Percentiles rank a stretch among this genome's conserved stretches.
Evolutionary conservation across 2,797 vertebrate genomes (phyloP).

Genomic region (Manis pentadactyla): DNA sequence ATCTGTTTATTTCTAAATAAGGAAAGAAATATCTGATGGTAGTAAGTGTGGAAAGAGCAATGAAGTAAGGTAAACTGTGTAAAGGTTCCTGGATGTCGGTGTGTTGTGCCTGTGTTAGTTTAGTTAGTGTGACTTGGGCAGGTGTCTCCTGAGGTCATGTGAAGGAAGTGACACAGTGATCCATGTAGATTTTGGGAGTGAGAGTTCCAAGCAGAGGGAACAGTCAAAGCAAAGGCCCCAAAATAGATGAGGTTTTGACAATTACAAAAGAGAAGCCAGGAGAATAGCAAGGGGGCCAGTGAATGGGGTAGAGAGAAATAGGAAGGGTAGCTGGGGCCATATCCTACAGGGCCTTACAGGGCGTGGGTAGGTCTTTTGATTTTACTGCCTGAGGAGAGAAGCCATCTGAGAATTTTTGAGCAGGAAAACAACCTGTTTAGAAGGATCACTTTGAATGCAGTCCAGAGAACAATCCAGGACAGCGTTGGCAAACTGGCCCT

Average conservation of each 20-base stretch:
- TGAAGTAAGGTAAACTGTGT: rapidly evolving
- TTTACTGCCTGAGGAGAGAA: neutral
- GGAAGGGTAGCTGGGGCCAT: neutral
- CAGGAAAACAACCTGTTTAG: neutral
- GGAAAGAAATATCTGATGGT: neutral
- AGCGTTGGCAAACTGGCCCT: rapidly evolving
- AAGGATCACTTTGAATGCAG: neutral
- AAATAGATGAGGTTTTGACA: neutral
- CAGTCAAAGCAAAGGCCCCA: neutral
- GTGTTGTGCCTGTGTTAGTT: rapidly evolving
- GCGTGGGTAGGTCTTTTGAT: neutral
- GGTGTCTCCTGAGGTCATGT: too few species aligned
- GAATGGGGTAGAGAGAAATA: neutral
- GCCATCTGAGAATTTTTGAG: neutral
- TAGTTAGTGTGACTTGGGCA: neutral
- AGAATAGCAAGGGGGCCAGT: neutral
- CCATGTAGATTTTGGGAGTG: neutral
- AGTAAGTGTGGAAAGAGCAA: neutral
- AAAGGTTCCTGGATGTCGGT: neutral
- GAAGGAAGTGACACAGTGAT: neutral
- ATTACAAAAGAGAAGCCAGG: neutral
- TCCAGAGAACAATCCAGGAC: neutral
- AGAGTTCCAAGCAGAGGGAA: neutral
- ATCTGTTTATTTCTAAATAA: neutral
- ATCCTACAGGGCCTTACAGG: neutral